Base-by-base conservation (phyloP, 2,888 invertebrate genomes). In the Mycalesis mineus region DNA sequence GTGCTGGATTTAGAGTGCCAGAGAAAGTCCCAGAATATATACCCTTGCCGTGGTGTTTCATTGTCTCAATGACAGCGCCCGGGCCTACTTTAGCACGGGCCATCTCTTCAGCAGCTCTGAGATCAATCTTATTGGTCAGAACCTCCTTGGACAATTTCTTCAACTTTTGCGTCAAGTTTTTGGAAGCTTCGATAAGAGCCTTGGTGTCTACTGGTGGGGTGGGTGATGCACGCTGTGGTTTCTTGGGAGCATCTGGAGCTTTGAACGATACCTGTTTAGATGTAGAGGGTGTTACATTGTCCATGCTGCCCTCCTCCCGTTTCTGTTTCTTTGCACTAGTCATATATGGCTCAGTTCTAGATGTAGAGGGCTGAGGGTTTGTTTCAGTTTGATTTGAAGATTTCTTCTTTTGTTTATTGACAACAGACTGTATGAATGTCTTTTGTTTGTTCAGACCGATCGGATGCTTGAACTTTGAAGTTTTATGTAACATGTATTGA, bases 11-110 rank as follows among this genome's bases (percentile, higher is more conserved):
- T 54, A 98, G 82, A 14, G 97, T 98, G 54, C 98, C 98, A 75
- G 97, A 97, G 84, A 98, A 98, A 62, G 98, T 98, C 65, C 98
- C 98, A 11, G 97, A 98, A 87, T 97, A 98, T 64, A 98, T 96
- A 70, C 97, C 98, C 82, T 96, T 96, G 66, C 97, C 96, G 73
- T 97, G 96, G 78, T 97, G 97, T 80, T 95, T 94, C 96, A 97
- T 96, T 71, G 95, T 95, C 78, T 96, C 96, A 77, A 96, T 96
- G 74, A 96, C 95, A 71, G 96, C 96, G 36, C 96, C 96, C 11
- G 88, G 86, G 55, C 87, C 86, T 52, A 84, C 80, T 63, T 87
- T 88, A 15, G 84, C 72, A 48, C 91, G 86, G 39, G 91, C 81
- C 0, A 88, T 70, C 65, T 92, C 91, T 63, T 91, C 91, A 0